Conservation (phyloP, 2,888 invertebrate species). For the Microplitis manilae region DNA sequence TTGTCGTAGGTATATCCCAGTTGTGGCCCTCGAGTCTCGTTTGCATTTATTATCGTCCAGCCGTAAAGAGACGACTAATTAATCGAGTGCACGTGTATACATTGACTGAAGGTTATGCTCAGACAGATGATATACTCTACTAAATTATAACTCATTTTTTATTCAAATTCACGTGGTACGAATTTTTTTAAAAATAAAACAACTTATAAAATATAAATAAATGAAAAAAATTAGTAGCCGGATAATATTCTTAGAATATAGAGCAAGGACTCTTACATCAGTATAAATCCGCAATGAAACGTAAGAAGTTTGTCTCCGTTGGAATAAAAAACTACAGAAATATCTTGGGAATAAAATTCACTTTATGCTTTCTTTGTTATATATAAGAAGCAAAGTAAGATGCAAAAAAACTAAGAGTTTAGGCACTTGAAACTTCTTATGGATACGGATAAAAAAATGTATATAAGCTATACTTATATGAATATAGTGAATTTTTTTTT, state of each 20-base stretch:
- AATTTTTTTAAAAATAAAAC: too few species aligned
- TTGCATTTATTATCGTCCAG: slow-evolving; percentile 46
- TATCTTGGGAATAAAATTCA: slow-evolving; percentile 28
- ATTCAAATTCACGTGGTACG: not conserved
- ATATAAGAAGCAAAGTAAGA: not conserved
- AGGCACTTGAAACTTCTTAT: slow-evolving; percentile 16
- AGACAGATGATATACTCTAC: not conserved
- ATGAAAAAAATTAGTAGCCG: not conserved
- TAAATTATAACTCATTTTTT: not conserved
- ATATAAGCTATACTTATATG: not conserved
- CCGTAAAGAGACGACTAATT: slow-evolving; percentile 42
- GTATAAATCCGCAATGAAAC: slow-evolving; percentile 66
- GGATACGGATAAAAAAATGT: slow-evolving; percentile 4
- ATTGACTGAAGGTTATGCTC: slow-evolving; percentile 20
- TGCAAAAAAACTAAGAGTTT: slow-evolving; percentile 15
- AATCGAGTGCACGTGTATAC: slow-evolving; percentile 38
- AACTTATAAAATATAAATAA: too few species aligned
- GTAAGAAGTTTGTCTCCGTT: slow-evolving; percentile 56
- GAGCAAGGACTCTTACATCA: slow-evolving; percentile 54
- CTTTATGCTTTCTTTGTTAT: slow-evolving; percentile 24
- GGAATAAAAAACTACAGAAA: slow-evolving; percentile 11
- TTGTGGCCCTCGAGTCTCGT: slow-evolving; percentile 42
- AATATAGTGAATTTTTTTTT: not conserved
- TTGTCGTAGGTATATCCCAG: slow-evolving; percentile 23
- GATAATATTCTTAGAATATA: slow-evolving; percentile 27